Conservation (phyloP, 2,888 invertebrate species). For the Aricia artaxerxes region DNA sequence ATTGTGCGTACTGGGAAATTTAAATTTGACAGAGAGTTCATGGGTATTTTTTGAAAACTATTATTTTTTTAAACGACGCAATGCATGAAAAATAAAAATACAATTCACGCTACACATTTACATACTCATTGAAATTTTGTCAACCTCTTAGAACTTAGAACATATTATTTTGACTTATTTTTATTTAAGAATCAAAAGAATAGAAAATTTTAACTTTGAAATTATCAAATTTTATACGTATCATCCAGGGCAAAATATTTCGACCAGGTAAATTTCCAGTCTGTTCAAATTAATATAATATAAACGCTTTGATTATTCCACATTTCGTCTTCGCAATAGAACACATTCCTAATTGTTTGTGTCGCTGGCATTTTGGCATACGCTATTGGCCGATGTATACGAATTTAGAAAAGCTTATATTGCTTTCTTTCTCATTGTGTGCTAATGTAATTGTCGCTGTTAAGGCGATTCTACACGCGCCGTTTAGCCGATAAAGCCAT, state of each 20-base stretch:
- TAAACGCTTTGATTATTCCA: constrained; percentile 45
- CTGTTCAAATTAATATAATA: not conserved
- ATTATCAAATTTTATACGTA: too few relatives aligned
- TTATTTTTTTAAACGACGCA: too few relatives aligned
- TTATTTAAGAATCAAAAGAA: too few relatives aligned
- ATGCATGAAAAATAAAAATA: too few relatives aligned
- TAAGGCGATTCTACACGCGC: constrained; percentile 35
- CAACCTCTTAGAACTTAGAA: too few relatives aligned
- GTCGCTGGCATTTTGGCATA: constrained; percentile 71
- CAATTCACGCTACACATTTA: too few relatives aligned
- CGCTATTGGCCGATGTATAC: constrained; percentile 71
- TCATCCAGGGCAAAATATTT: not conserved
- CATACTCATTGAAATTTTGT: too few relatives aligned
- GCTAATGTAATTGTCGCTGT: constrained; percentile 71
- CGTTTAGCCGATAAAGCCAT: constrained; percentile 25
- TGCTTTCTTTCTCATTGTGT: constrained; percentile 77
- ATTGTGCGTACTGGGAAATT: too few relatives aligned
- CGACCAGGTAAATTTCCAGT: not conserved
- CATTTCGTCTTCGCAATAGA: constrained; percentile 70
- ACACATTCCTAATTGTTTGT: constrained; percentile 73
- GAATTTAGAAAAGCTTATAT: constrained; percentile 74
- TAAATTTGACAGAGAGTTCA: too few relatives aligned
- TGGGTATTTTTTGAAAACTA: too few relatives aligned
- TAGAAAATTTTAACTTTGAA: too few relatives aligned
- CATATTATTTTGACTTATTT: too few relatives aligned